Evolutionary conservation across 1,140 invertebrate genomes (phyloP), one percentile per base, ranked within the genome.

Genomic region (Telenomus remus): DNA sequence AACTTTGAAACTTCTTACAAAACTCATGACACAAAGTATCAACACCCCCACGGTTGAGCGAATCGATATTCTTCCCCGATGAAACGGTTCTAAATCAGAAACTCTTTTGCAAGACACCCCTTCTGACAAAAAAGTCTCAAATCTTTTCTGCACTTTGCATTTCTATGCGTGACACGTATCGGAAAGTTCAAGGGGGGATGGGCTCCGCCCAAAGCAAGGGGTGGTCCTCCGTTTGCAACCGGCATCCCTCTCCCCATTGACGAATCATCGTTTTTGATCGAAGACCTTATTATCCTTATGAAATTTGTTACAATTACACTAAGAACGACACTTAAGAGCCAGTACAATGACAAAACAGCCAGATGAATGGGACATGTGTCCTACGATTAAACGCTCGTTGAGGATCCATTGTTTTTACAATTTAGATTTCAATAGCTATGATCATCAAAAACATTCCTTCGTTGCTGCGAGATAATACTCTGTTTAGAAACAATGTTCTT

Each of bases 281-380:
- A 68, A 57, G 47, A 59, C 64, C 54, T 57, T 27, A 51, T 68
- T 68, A 68, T 66, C 46, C 61, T 19, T 51, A n/a, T 15, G 13
- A 59, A 57, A 69, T 69, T 69, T 49, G 65, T 69, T 50, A 47
- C 50, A 33, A 69, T 69, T 70, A 60, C 19, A 16, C 13, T 34
- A 0, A 15, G 53, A 55, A 42, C 14, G 56, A 60, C 65, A 60
- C 56, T 69, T 15, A 15, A 54, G 43, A 19, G 11, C n/a, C 49
- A 60, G 54, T 42, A 54, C 48, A 51, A 27, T 27, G 19, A 47
- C 33, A 39, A n/a, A 59, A 57, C 39, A 47, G 39, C n/a, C 49
- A 13, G 7, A 7, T 39, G 37, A 50, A 50, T 44, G 54, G 33
- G 27, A 53, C 54, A 68, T 56, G 63, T 66, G 53, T 49, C 56